A percentile compares a stretch with the other conserved stretches of the same genome.
Evolutionary conservation across 2,797 vertebrate genomes (phyloP).

Genomic region (Orestias chungarensis): DNA sequence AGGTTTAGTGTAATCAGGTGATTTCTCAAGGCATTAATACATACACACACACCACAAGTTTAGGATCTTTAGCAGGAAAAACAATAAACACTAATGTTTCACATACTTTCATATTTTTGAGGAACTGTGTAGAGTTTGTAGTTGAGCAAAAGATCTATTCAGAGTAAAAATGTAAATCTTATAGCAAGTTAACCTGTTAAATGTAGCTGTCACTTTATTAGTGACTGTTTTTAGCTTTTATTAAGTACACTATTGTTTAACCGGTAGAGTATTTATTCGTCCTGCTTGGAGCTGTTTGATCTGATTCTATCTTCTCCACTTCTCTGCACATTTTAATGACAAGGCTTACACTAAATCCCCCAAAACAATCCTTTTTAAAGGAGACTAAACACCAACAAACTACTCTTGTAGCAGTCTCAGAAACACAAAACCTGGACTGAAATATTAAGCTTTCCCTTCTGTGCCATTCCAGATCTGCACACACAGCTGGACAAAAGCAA

Average conservation of each 20-base stretch:
- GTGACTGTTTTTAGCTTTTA: background rate
- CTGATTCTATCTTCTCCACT: background rate
- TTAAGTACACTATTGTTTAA: background rate
- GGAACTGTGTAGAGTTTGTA: background rate
- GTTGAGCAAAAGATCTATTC: background rate
- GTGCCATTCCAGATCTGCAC: slow-evolving; percentile 25
- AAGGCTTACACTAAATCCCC: slow-evolving; percentile 14
- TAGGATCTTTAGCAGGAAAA: background rate
- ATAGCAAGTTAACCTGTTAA: background rate
- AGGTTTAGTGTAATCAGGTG: background rate
- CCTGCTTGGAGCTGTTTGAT: background rate
- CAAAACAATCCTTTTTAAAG: slow-evolving; percentile 39
- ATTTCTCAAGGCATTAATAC: background rate
- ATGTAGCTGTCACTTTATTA: background rate
- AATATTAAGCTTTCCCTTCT: slow-evolving; percentile 45
- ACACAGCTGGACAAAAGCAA: slow-evolving; percentile 31
- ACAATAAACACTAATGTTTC: background rate
- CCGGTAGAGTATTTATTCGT: background rate
- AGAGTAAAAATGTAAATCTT: background rate
- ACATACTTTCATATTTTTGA: background rate
- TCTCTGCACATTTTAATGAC: background rate
- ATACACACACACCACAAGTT: too few relatives aligned
- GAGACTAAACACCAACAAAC: slow-evolving; percentile 42
- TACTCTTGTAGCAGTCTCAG: slow-evolving; percentile 8
- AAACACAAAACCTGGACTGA: slow-evolving; percentile 41